These are phyloP conservation scores for Ctenochaetus hawaiiensis DNA, from an alignment of 2,797 vertebrate species.

Conservation along the genomic window DNA sequence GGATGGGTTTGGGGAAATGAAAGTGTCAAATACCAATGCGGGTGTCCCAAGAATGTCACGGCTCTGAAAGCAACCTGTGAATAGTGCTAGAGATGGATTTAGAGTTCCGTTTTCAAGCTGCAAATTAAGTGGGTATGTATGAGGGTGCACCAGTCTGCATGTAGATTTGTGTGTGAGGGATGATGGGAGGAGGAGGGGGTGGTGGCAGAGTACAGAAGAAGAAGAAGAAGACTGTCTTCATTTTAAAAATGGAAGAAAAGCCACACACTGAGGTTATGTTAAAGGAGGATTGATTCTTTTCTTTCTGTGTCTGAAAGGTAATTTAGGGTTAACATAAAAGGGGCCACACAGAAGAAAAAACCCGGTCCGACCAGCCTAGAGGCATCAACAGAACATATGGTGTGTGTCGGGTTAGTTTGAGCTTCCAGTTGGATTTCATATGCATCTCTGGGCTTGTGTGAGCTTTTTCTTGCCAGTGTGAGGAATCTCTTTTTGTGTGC, in stretches of 20 bases:
- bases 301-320: conserved; percentile 1
- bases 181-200: background rate
- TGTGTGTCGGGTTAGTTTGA: conserved; percentile 5
- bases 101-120: conserved; percentile 46
- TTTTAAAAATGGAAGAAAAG: conserved; percentile 11
- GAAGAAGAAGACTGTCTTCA: background rate
- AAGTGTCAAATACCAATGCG: conserved; percentile 61
- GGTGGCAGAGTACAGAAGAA: background rate
- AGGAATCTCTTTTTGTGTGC: conserved; percentile 10
- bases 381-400: conserved; percentile 37
- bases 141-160: background rate
- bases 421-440: conserved; percentile 34
- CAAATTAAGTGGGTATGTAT: conserved; percentile 47
- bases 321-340: conserved; percentile 1
- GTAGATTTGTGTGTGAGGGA: background rate
- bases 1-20: conserved; percentile 57
- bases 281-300: conserved; percentile 2
- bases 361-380: conserved; percentile 8
- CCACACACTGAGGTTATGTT: background rate
- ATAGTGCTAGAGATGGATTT: conserved; percentile 67
- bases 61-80: conserved; percentile 65
- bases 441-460: conserved; percentile 27
- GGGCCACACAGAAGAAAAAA: conserved; percentile 17
- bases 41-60: conserved; percentile 50
- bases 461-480: background rate